Evolutionary conservation across 2,888 invertebrate species (phyloP).

Genomic region (Malthinus seriepunctatus): DNA sequence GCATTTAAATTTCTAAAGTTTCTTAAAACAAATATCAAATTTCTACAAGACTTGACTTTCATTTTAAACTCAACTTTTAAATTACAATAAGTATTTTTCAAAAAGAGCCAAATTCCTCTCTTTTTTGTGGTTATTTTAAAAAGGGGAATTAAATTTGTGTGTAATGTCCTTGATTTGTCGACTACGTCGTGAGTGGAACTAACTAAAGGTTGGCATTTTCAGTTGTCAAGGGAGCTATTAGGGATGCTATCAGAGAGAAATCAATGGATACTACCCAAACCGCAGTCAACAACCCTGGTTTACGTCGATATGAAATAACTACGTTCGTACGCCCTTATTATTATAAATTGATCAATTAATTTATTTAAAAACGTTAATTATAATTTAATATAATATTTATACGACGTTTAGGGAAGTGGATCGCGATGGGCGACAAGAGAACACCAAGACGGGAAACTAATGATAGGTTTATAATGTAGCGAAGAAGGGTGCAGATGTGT

Average conservation of each 20-base stretch:
- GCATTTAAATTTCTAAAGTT: constrained; percentile 4
- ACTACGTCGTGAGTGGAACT: constrained; percentile 1
- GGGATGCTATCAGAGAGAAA: constrained; percentile 15
- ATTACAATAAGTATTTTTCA: not conserved
- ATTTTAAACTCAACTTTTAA: constrained; percentile 2
- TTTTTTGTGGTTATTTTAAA: too few relatives aligned
- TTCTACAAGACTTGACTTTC: constrained; percentile 3
- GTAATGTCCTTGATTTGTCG: not conserved
- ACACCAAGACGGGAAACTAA: too few relatives aligned
- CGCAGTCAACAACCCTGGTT: constrained; percentile 11
- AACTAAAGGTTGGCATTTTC: constrained; percentile 12
- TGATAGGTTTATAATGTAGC: too few relatives aligned
- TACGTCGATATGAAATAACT: not conserved
- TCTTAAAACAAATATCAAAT: constrained; percentile 6
- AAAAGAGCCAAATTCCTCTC: too few relatives aligned
- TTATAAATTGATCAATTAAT: not conserved
- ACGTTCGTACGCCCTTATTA: constrained; percentile 16
- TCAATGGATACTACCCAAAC: constrained; percentile 15
- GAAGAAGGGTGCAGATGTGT: not conserved
- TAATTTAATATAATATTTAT: too few relatives aligned
- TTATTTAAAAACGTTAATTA: too few relatives aligned
- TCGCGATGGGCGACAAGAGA: too few relatives aligned
- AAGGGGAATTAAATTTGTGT: too few relatives aligned
- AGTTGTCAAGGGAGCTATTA: constrained; percentile 17
- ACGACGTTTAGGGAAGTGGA: too few relatives aligned